A percentile compares a stretch with the other conserved stretches of the same genome.
phyloP scores from a whole-genome alignment of 1,140 invertebrate genomes.

The Drosophila melanogaster region DNA sequence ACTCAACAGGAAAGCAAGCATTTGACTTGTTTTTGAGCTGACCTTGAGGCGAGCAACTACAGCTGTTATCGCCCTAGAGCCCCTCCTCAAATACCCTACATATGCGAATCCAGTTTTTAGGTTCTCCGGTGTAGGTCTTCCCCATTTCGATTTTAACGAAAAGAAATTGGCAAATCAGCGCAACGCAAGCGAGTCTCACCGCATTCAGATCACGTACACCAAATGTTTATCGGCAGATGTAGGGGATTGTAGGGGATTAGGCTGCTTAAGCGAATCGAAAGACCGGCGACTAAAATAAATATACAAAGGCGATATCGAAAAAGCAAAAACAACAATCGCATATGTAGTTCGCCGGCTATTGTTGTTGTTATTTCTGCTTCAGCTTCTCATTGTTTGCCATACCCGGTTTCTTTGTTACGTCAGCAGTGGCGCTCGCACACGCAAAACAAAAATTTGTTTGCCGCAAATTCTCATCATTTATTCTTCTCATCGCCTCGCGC shows the following conservation, averaged over 20 bases:
- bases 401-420: constrained; percentile 44
- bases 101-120: constrained; percentile 39
- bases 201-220: constrained; percentile 41
- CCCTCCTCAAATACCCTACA: constrained; percentile 20
- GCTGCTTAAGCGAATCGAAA: constrained; percentile 10
- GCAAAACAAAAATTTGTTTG: constrained; percentile 46
- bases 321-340: constrained; percentile 10
- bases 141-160: constrained; percentile 8
- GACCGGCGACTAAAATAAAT: constrained; percentile 42
- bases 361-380: constrained; percentile 36
- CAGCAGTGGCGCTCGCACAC: constrained; percentile 24
- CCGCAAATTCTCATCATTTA: constrained; percentile 22
- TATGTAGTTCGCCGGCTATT: constrained; percentile 40
- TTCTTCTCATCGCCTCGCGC: constrained; percentile 4
- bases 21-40: constrained; percentile 43
- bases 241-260: constrained; percentile 52
- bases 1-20: constrained; percentile 4
- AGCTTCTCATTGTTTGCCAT: constrained; percentile 25
- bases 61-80: constrained; percentile 29
- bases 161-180: constrained; percentile 37
- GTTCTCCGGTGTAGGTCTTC: constrained; percentile 13
- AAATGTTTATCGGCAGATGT: constrained; percentile 44
- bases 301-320: constrained; percentile 27
- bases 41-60: constrained; percentile 36
- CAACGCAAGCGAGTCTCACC: not conserved